phyloP scores from a whole-genome alignment of 2,797 vertebrate species.

The Atherinosoma microstoma region DNA sequence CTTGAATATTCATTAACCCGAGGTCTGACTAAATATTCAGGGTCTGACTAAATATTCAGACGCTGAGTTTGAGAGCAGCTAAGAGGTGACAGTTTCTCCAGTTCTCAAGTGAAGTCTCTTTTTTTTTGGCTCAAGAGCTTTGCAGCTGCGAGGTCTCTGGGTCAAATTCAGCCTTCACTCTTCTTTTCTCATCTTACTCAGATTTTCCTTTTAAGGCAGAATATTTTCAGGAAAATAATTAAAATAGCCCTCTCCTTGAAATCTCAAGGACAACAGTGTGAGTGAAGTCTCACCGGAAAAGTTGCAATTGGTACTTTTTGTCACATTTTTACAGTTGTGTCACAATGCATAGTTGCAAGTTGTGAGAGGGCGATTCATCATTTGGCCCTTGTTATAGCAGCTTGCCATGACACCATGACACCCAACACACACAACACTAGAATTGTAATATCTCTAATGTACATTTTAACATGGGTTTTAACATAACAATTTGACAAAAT shows the following conservation, averaged over 20 bases:
- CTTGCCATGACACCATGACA: too few relatives aligned
- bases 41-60: slow-evolving; percentile 48
- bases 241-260: not conserved
- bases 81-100: slow-evolving; percentile 15
- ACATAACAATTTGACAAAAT: too few relatives aligned
- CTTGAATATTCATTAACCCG: slow-evolving; percentile 47
- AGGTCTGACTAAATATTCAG: slow-evolving; percentile 49
- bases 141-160: slow-evolving; percentile 17
- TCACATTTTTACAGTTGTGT: not conserved
- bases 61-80: not conserved
- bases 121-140: slow-evolving; percentile 18
- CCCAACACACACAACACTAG: too few relatives aligned
- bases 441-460: too few relatives aligned
- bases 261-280: not conserved
- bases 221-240: not conserved
- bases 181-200: not conserved
- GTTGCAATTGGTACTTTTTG: not conserved
- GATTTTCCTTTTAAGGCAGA: slow-evolving; percentile 10
- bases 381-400: not conserved
- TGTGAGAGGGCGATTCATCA: not conserved
- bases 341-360: not conserved
- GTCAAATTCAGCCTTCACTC: slow-evolving; percentile 26
- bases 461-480: too few relatives aligned
- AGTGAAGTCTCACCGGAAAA: not conserved
- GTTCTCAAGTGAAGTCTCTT: not conserved